Evolutionary conservation across 2,797 vertebrate species (phyloP), one percentile per base, ranked within the genome.

Genomic region (Rhinichthys osculus): DNA sequence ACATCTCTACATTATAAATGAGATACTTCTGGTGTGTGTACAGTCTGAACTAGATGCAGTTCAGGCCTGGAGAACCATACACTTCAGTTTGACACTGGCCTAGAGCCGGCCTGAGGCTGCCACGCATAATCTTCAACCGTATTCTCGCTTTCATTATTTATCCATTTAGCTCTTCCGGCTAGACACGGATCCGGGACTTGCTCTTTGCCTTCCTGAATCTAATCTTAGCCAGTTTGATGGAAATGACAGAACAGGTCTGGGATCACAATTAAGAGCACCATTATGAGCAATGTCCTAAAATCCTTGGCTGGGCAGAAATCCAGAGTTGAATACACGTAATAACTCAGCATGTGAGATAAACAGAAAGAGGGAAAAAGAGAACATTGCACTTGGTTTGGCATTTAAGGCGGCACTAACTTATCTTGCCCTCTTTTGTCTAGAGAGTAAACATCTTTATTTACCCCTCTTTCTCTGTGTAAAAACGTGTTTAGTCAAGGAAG

Each of bases 91-190:
- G 92, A 92, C 92, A 92, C 87, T 84, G 89, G 92, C 93, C 94
- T 74, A 84, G 90, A 91, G 94, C 89, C 87, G 87, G 93, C 94
- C 89, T 88, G 85, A 80, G 92, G 94, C 92, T 91, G 89, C 89
- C 91, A 44, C 10, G 89, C 92, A 94, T 92, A 88, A 92, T 93
- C 92, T 91, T 84, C 87, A 91, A 85, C 67, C 83, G 88, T 92
- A 87, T 88, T 89, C 92, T 92, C 92, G 92, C 90, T 89, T 93
- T 84, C 90, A 95, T 95, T 94, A 94, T 94, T 94, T 92, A 94
- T 94, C 90, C 90, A 91, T 52, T 90, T 88, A 89, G 92, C 42
- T 88, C 88, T 91, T 91, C 90, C 82, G 89, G 87, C 88, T 83
- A 71, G 74, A 72, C 14, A 59, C 21, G 38, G 42, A 85, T 84